phyloP scores from a whole-genome alignment of 2,888 invertebrate species.

The Lapara coniferarum region DNA sequence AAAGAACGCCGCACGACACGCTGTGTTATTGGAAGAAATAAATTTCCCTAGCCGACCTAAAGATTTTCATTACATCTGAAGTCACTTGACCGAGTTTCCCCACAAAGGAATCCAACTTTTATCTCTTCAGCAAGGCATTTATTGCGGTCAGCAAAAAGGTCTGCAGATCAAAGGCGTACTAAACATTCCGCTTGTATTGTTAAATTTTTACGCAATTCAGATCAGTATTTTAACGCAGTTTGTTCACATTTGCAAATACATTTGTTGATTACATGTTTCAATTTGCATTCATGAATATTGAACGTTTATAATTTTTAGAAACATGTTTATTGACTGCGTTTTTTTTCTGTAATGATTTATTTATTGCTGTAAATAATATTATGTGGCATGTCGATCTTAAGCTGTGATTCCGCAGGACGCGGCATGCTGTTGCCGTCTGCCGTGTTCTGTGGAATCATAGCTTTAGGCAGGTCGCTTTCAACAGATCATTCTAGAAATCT shows the following conservation, averaged over 20 bases:
- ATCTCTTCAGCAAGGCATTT: constrained; percentile 71
- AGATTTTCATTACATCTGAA: constrained; percentile 73
- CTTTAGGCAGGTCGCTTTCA: too few species aligned
- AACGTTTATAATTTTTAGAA: too few species aligned
- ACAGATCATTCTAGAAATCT: too few species aligned
- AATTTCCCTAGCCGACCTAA: constrained; percentile 61
- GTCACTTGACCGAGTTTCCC: constrained; percentile 67
- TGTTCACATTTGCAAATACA: neutral
- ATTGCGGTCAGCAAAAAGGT: constrained; percentile 72
- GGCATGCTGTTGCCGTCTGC: too few species aligned
- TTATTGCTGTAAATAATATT: too few species aligned
- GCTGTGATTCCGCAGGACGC: too few species aligned
- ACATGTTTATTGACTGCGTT: too few species aligned
- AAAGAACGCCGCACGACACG: constrained; percentile 39
- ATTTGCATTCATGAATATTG: too few species aligned
- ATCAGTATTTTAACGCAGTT: constrained; percentile 35
- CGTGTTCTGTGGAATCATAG: too few species aligned
- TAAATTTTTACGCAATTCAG: constrained; percentile 43
- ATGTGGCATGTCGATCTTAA: too few species aligned
- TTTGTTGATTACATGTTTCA: neutral
- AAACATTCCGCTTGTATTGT: constrained; percentile 47
- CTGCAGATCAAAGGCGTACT: constrained; percentile 60
- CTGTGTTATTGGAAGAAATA: constrained; percentile 57
- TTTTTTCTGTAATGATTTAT: too few species aligned
- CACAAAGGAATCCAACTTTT: constrained; percentile 74